Percentiles rank a stretch among this genome's conserved stretches.
Evolutionary conservation across 2,888 invertebrate species (phyloP).

Genomic region (Sinohyriopsis cumingii): DNA sequence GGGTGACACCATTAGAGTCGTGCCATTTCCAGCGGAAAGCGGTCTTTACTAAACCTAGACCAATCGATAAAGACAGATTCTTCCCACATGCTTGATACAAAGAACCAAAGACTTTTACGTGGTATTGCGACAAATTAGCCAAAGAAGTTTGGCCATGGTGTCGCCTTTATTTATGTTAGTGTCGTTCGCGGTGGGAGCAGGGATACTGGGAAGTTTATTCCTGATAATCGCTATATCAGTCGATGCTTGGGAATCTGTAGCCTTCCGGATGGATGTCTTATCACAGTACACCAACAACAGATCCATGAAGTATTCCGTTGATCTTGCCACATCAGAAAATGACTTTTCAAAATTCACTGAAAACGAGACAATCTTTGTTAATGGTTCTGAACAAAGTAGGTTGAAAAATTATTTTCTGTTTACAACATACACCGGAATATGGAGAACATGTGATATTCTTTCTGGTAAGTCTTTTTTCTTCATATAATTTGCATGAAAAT

Average conservation of each 20-base stretch:
- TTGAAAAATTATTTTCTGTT: conserved; percentile 32
- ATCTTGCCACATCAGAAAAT: conserved; percentile 19
- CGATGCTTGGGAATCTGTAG: conserved; percentile 39
- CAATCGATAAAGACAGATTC: no score
- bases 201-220: conserved; percentile 42
- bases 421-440: conserved; percentile 35
- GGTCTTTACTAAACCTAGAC: not conserved
- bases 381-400: conserved; percentile 16
- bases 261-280: conserved; percentile 24
- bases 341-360: conserved; percentile 22
- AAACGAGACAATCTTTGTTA: not conserved
- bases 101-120: no score
- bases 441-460: conserved; percentile 43
- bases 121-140: no score
- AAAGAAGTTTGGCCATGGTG: conserved; percentile 13
- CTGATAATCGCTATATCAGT: conserved; percentile 45
- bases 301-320: conserved; percentile 23
- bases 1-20: not conserved
- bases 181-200: conserved; percentile 35
- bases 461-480: conserved; percentile 31
- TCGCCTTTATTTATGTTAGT: conserved; percentile 50
- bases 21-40: not conserved
- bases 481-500: not conserved
- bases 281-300: conserved; percentile 25
- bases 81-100: no score